A percentile compares a stretch with the other conserved stretches of the same genome.
Conservation (phyloP, 1,140 invertebrate species). For the Portunus trituberculatus region DNA sequence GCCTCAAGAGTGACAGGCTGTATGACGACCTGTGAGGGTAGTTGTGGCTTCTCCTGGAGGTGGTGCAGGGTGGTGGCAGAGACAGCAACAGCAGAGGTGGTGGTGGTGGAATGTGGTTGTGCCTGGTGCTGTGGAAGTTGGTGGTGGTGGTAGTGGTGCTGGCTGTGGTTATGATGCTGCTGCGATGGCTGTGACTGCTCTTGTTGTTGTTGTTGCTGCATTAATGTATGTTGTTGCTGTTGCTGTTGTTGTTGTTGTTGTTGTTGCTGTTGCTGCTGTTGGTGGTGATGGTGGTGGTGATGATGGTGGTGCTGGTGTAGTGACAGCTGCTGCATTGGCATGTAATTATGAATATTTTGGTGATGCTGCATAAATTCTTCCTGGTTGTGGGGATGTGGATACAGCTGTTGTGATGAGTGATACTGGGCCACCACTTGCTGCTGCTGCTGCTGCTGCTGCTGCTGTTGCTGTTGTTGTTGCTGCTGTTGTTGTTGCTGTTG, state of each 20-base stretch:
- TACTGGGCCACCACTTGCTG: slow-evolving; percentile 38
- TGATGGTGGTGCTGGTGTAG: slow-evolving; percentile 33
- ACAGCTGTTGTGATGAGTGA: not conserved
- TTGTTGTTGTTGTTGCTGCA: slow-evolving; percentile 54
- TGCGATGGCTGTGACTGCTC: slow-evolving; percentile 24
- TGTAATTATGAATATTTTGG: slow-evolving; percentile 47
- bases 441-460: slow-evolving; percentile 52
- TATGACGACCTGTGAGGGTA: slow-evolving; percentile 21
- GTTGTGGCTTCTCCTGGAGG: not conserved
- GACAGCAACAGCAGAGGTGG: not conserved
- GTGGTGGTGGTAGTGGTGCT: slow-evolving; percentile 41
- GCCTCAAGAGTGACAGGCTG: slow-evolving; percentile 17
- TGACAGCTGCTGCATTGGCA: not conserved
- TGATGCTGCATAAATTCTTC: slow-evolving; percentile 31
- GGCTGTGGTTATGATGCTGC: not conserved
- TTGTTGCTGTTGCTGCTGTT: slow-evolving; percentile 49
- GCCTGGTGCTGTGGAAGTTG: slow-evolving; percentile 26
- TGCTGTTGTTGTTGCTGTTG: slow-evolving; percentile 54
- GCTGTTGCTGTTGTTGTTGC: slow-evolving; percentile 52
- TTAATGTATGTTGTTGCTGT: slow-evolving; percentile 30
- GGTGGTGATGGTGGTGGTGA: not conserved
- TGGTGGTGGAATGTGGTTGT: not conserved
- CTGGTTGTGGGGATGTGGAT: slow-evolving; percentile 30
- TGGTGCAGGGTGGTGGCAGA: slow-evolving; percentile 30
- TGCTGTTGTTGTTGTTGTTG: slow-evolving; percentile 28